A percentile compares a stretch with the other conserved stretches of the same genome.
These are phyloP conservation scores for Trachelipus rathkii DNA, from an alignment of 1,140 invertebrate species.

Conservation along the genomic window DNA sequence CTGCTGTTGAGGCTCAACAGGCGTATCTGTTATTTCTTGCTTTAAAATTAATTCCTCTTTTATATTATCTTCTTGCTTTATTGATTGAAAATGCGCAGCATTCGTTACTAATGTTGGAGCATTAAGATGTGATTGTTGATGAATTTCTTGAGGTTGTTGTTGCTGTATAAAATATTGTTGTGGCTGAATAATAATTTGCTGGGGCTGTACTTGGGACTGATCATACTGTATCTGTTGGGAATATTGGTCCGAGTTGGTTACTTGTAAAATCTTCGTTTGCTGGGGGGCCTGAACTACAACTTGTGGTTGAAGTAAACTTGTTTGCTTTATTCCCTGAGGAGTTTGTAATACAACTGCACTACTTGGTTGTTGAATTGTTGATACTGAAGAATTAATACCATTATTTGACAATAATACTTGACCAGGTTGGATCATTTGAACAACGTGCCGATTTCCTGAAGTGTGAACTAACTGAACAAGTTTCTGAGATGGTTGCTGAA, in stretches of 20 bases:
- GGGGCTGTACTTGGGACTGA: background rate
- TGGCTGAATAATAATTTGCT: background rate
- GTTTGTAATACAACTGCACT: background rate
- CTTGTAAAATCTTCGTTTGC: background rate
- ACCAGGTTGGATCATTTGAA: conserved; percentile 8
- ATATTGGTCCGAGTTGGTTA: background rate
- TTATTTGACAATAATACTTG: background rate
- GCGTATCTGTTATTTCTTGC: background rate
- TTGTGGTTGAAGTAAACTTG: background rate
- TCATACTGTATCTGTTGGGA: background rate
- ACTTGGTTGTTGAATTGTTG: background rate
- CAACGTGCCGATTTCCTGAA: conserved; percentile 20
- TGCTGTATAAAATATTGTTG: background rate
- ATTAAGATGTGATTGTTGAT: background rate
- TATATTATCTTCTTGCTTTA: background rate
- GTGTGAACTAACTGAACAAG: conserved; percentile 35
- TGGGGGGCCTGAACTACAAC: background rate
- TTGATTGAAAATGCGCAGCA: background rate
- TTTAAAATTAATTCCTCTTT: too few relatives aligned
- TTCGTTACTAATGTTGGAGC: background rate
- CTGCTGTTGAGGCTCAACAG: background rate
- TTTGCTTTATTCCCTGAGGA: background rate
- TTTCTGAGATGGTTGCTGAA: conserved; percentile 31
- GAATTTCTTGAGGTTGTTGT: background rate
- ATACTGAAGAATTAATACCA: background rate